Conservation (phyloP, 2,888 invertebrate species). For the Amphipoea oculea region DNA sequence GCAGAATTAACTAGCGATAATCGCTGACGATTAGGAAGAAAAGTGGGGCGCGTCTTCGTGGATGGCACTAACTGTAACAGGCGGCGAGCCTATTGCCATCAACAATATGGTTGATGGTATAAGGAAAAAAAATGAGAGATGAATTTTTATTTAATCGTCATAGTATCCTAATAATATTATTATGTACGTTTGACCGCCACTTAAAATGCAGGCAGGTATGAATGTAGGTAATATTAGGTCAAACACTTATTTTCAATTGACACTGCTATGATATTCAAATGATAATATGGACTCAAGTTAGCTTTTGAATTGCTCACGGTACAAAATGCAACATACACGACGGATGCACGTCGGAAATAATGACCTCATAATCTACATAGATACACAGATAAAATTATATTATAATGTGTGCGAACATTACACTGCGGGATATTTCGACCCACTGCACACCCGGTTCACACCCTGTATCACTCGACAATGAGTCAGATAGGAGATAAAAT, state of each 20-base stretch:
- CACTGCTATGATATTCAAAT: no score
- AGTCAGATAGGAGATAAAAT: slow-evolving; percentile 30
- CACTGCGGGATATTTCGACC: slow-evolving; percentile 16
- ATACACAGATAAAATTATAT: slow-evolving; percentile 33
- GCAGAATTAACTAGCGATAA: no score
- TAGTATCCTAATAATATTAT: neutral
- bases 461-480: slow-evolving; percentile 11
- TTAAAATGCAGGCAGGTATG: neutral
- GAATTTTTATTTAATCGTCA: no score
- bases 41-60: no score
- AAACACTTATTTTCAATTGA: neutral
- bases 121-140: no score
- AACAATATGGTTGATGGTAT: no score
- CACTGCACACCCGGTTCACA: slow-evolving; percentile 9
- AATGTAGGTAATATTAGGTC: neutral
- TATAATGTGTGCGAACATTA: slow-evolving; percentile 18
- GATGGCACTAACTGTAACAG: neutral
- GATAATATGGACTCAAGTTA: neutral
- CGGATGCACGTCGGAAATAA: slow-evolving; percentile 44
- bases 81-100: neutral
- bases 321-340: slow-evolving; percentile 42
- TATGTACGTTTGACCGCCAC: neutral
- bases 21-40: no score
- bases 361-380: slow-evolving; percentile 56
- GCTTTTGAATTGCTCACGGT: slow-evolving; percentile 27